Evolutionary conservation across 2,888 invertebrate genomes (phyloP).

Genomic region (Lysandra coridon): DNA sequence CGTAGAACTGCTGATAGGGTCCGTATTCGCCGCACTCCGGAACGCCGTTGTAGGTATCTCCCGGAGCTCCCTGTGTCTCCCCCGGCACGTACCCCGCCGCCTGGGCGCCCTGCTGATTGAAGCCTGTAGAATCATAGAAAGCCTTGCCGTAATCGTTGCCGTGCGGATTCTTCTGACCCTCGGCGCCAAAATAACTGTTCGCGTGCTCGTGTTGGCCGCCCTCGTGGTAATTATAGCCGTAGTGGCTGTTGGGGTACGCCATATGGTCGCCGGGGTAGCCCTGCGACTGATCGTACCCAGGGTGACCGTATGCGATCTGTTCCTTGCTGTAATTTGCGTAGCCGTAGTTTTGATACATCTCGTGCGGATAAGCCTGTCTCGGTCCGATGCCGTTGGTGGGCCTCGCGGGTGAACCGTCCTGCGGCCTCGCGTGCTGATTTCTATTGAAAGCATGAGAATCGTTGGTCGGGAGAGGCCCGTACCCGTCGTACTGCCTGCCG

Average conservation of each 20-base stretch:
- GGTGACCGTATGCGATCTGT: constrained; percentile 78
- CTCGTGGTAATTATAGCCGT: constrained; percentile 76
- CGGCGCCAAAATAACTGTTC: constrained; percentile 69
- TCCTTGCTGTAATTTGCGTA: constrained; percentile 78
- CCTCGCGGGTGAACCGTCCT: constrained; percentile 62
- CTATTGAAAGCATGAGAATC: constrained; percentile 76
- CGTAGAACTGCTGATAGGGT: constrained; percentile 86
- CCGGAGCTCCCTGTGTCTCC: constrained; percentile 52
- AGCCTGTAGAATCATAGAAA: constrained; percentile 69
- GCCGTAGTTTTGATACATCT: constrained; percentile 77
- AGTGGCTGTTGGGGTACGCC: constrained; percentile 72
- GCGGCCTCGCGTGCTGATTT: constrained; percentile 61
- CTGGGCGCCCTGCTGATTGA: constrained; percentile 59
- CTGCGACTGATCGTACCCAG: constrained; percentile 78
- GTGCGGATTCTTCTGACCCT: constrained; percentile 76
- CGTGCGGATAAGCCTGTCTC: constrained; percentile 69
- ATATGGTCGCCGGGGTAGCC: constrained; percentile 68
- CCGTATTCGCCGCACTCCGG: constrained; percentile 84
- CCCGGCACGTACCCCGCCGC: constrained; percentile 55
- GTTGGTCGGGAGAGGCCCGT: constrained; percentile 58
- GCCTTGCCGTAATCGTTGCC: constrained; percentile 77
- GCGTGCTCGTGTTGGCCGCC: constrained; percentile 66
- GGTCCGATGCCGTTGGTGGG: constrained; percentile 66
- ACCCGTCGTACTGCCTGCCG: constrained; percentile 67
- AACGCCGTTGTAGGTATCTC: constrained; percentile 60